Conservation (phyloP, 2,888 invertebrate species). For the Neuroscelio doddi region DNA sequence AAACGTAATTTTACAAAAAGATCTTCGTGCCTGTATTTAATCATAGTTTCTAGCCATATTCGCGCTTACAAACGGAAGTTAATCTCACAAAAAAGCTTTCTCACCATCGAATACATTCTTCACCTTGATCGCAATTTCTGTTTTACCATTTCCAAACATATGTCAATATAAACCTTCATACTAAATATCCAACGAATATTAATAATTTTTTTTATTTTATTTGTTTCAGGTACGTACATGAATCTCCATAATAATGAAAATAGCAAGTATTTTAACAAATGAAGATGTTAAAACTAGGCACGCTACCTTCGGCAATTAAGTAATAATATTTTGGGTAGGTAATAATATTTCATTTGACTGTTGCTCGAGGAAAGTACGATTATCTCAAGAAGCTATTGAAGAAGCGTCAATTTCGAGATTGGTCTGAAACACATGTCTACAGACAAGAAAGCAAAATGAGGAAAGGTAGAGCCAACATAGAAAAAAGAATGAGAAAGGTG, state of each 20-base stretch:
- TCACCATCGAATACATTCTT: neutral
- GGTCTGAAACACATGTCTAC: no score
- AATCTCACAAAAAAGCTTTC: conserved; percentile 6
- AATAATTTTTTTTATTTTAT: conserved; percentile 50
- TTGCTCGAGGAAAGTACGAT: no score
- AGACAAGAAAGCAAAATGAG: neutral
- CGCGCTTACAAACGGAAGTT: conserved; percentile 8
- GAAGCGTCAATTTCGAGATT: no score
- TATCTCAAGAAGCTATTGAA: no score
- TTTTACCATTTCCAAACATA: neutral
- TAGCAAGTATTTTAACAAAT: no score
- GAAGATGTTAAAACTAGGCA: no score
- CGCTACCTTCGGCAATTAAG: no score
- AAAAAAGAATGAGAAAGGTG: conserved; percentile 29
- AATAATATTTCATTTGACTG: no score
- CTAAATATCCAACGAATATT: no score
- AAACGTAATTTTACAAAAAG: conserved; percentile 27
- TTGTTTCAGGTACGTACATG: conserved; percentile 65
- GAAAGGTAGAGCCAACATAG: conserved; percentile 3
- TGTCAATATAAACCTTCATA: neutral
- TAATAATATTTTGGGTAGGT: no score
- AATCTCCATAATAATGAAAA: neutral
- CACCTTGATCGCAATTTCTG: neutral
- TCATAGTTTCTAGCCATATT: conserved; percentile 9
- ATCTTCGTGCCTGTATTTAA: conserved; percentile 14